Evolutionary conservation across 2,113 vertebrate species (phyloP).

Genomic region (Petromus typicus): DNA sequence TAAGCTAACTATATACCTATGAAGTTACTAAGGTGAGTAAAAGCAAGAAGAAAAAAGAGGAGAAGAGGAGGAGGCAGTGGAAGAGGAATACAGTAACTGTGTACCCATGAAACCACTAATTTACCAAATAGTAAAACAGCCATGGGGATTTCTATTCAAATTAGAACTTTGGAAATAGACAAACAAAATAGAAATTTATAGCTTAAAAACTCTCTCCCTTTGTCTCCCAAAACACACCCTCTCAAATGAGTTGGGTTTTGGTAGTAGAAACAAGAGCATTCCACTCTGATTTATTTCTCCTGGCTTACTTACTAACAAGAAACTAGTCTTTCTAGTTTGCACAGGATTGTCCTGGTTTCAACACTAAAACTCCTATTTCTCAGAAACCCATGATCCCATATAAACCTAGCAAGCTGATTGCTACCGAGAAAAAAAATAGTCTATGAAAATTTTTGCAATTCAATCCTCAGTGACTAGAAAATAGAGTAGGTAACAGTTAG

Average conservation of each 20-base stretch:
- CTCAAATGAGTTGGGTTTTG: not conserved
- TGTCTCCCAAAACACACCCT: not conserved
- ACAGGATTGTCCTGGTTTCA: not conserved
- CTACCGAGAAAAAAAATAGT: not conserved
- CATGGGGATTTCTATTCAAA: conserved; percentile 26
- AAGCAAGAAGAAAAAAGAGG: not conserved
- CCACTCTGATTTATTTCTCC: not conserved
- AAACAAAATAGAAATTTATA: conserved; percentile 28
- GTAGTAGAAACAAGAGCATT: not conserved
- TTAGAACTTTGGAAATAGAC: not conserved
- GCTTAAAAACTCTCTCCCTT: not conserved
- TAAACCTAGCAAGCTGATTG: not conserved
- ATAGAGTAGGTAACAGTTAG: not conserved
- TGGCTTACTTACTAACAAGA: not conserved
- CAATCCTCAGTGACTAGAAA: not conserved
- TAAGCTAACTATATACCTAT: too few relatives aligned
- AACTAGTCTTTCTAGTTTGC: not conserved
- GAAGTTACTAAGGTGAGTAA: not conserved
- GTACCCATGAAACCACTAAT: not conserved
- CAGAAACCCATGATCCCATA: not conserved
- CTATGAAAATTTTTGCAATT: not conserved
- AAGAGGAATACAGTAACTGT: not conserved
- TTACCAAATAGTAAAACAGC: not conserved
- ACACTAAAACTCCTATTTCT: not conserved
- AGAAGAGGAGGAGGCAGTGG: not conserved